phyloP scores from a whole-genome alignment of 2,113 vertebrate species.

The Castor canadensis region DNA sequence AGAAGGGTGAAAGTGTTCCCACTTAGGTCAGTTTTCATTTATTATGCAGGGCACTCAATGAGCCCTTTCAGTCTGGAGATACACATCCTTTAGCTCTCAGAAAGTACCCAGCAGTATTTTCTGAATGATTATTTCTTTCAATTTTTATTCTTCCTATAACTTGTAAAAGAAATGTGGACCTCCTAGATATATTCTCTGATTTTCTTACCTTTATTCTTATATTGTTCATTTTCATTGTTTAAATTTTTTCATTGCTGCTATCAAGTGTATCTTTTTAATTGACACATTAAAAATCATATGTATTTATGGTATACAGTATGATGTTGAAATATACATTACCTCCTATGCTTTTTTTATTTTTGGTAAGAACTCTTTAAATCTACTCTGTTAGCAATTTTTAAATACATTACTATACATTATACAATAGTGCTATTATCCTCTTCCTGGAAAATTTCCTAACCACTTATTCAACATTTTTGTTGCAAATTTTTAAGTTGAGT shows the following conservation, averaged over 20 bases:
- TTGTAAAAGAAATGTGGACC: neutral
- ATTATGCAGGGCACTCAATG: neutral
- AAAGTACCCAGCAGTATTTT: neutral
- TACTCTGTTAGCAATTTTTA: neutral
- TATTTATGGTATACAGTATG: neutral
- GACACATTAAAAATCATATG: neutral
- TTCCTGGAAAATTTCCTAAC: neutral
- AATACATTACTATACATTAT: neutral
- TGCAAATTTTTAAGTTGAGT: neutral
- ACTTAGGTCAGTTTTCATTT: neutral
- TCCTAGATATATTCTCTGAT: neutral
- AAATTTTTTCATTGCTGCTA: neutral
- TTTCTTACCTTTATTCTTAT: neutral
- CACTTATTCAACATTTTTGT: neutral
- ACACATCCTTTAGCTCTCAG: neutral
- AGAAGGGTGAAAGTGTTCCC: neutral
- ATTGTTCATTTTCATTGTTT: neutral
- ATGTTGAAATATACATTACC: neutral
- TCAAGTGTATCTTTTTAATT: neutral
- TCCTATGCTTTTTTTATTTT: neutral
- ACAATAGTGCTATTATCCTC: neutral
- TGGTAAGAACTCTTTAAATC: neutral
- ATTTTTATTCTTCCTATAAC: conserved; percentile 6
- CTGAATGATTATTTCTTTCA: neutral
- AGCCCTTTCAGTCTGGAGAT: neutral